Evolutionary conservation across 2,888 invertebrate genomes (phyloP).

Genomic region (Parnassius mnemosyne): DNA sequence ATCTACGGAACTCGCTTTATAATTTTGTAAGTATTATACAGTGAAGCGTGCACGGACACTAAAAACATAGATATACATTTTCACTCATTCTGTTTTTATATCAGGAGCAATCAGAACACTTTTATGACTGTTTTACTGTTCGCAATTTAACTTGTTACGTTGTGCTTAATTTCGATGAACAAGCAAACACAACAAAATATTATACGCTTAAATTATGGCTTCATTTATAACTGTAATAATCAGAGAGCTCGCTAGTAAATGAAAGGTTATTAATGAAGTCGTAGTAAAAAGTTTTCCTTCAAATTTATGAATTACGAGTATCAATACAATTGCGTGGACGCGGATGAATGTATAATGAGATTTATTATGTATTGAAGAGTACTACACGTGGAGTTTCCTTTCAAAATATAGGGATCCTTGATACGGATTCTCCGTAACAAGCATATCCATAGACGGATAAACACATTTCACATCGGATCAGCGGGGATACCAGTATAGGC

Average conservation of each 20-base stretch:
- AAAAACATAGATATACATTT: conserved; percentile 26
- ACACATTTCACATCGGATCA: too few species aligned
- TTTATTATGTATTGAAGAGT: too few species aligned
- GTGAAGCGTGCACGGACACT: conserved; percentile 5
- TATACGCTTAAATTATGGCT: conserved; percentile 32
- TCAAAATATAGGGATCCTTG: too few species aligned
- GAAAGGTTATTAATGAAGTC: background rate
- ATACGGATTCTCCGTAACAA: too few species aligned
- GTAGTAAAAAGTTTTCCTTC: background rate
- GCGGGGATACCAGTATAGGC: too few species aligned
- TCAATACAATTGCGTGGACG: too few species aligned
- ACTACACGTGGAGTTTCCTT: too few species aligned
- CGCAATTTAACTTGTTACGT: conserved; percentile 72
- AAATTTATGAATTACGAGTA: too few species aligned
- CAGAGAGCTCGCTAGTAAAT: conserved; percentile 1
- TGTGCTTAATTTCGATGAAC: conserved; percentile 54
- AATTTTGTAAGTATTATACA: conserved; percentile 1
- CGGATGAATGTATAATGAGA: too few species aligned
- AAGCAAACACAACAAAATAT: conserved; percentile 55
- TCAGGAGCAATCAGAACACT: conserved; percentile 60
- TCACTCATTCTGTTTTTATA: conserved; percentile 43
- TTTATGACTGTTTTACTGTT: conserved; percentile 71
- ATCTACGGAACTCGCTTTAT: conserved; percentile 6
- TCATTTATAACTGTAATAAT: conserved; percentile 19
- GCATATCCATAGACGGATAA: too few species aligned